Conservation (phyloP, 2,888 invertebrate species). For the Parasteatoda lunata region DNA sequence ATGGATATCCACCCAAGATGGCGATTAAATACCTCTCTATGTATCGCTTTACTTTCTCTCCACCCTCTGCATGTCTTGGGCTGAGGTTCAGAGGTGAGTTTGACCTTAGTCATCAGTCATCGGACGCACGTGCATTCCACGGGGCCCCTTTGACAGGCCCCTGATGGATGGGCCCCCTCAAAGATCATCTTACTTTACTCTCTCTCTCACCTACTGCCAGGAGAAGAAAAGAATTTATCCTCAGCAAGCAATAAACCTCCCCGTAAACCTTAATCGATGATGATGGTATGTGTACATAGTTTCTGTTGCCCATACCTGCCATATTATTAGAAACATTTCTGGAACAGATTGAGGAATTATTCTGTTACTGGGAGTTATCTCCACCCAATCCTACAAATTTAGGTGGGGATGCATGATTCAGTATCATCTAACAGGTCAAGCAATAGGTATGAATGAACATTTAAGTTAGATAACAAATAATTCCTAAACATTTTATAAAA, state of each 20-base stretch:
- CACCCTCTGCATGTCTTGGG: constrained; percentile 37
- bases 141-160: constrained; percentile 52
- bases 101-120: constrained; percentile 67
- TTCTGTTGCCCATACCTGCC: background rate
- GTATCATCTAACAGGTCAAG: no score
- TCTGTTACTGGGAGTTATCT: no score
- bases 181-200: constrained; percentile 49
- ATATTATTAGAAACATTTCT: background rate
- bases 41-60: constrained; percentile 49
- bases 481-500: no score
- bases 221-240: background rate
- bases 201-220: constrained; percentile 2
- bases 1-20: constrained; percentile 23
- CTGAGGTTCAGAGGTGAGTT: constrained; percentile 64
- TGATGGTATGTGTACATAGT: constrained; percentile 2
- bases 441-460: no score
- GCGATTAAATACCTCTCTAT: constrained; percentile 58
- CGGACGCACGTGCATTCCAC: constrained; percentile 65
- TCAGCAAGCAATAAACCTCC: constrained; percentile 6
- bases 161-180: constrained; percentile 60
- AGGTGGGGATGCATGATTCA: no score
- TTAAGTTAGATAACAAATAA: no score
- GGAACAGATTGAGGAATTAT: background rate
- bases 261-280: constrained; percentile 25
- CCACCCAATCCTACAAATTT: no score